These are phyloP conservation scores for Acrossocheilus wenchowensis DNA, from an alignment of 2,797 vertebrate species.

Conservation along the genomic window DNA sequence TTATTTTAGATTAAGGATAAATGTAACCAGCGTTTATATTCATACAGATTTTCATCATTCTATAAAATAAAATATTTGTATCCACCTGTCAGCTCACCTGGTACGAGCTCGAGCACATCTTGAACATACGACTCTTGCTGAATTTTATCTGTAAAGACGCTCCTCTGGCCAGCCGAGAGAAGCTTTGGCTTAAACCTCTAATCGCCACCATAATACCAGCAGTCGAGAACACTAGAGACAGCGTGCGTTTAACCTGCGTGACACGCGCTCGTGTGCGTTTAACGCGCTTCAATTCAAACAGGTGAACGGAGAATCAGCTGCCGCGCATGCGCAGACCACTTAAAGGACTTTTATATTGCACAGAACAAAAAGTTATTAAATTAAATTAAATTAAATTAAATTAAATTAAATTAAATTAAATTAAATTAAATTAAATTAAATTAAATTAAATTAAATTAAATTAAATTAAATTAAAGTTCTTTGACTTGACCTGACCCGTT, in stretches of 20 bases:
- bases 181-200: slow-evolving; percentile 19
- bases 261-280: neutral
- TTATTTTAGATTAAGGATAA: neutral
- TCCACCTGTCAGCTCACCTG: neutral
- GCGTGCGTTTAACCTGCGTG: neutral
- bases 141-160: neutral
- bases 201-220: slow-evolving; percentile 41
- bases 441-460: too few relatives aligned
- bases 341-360: neutral
- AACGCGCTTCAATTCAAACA: neutral
- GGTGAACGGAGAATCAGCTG: neutral
- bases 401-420: too few relatives aligned
- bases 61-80: neutral
- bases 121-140: neutral
- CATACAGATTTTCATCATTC: neutral
- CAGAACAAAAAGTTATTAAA: neutral
- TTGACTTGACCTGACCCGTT: too few relatives aligned
- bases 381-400: neutral
- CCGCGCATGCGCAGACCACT: neutral
- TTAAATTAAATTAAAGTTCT: too few relatives aligned
- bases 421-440: too few relatives aligned
- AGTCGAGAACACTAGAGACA: neutral
- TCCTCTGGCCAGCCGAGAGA: neutral
- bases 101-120: neutral
- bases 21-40: neutral